Conservation (phyloP, 2,888 invertebrate genomes). For the Tetheella fluctuosa region DNA sequence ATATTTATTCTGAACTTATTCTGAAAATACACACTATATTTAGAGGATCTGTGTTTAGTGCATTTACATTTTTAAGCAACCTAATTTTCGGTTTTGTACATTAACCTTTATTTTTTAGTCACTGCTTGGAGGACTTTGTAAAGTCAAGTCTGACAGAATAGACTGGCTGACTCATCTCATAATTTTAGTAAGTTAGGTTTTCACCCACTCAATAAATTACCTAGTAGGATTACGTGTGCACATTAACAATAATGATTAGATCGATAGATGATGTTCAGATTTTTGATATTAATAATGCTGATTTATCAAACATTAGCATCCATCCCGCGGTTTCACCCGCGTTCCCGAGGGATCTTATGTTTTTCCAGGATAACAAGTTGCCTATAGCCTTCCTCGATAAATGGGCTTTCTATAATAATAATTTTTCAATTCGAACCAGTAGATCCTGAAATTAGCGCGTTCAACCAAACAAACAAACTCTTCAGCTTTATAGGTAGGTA, state of each 20-base stretch:
- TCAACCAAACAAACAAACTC: too few relatives aligned
- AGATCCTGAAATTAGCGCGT: too few relatives aligned
- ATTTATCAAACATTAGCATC: too few relatives aligned
- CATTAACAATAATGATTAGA: not conserved
- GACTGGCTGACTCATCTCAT: not conserved
- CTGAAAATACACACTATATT: not conserved
- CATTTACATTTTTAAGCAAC: not conserved
- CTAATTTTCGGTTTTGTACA: not conserved
- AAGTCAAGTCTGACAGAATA: constrained; percentile 1
- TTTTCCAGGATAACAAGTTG: too few relatives aligned
- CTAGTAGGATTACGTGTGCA: not conserved
- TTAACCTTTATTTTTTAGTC: not conserved
- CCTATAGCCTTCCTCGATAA: too few relatives aligned
- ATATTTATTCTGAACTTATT: constrained; percentile 4
- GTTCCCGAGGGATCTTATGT: too few relatives aligned
- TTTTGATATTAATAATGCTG: not conserved
- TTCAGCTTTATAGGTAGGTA: too few relatives aligned
- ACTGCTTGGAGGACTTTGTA: not conserved
- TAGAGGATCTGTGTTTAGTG: not conserved
- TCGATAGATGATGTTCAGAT: not conserved
- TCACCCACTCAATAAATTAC: not conserved
- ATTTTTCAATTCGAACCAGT: too few relatives aligned
- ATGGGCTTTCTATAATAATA: too few relatives aligned
- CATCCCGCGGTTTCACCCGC: too few relatives aligned
- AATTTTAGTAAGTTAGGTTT: not conserved